These are phyloP conservation scores for Episyrphus balteatus DNA, from an alignment of 1,140 invertebrate genomes.

Conservation along the genomic window DNA sequence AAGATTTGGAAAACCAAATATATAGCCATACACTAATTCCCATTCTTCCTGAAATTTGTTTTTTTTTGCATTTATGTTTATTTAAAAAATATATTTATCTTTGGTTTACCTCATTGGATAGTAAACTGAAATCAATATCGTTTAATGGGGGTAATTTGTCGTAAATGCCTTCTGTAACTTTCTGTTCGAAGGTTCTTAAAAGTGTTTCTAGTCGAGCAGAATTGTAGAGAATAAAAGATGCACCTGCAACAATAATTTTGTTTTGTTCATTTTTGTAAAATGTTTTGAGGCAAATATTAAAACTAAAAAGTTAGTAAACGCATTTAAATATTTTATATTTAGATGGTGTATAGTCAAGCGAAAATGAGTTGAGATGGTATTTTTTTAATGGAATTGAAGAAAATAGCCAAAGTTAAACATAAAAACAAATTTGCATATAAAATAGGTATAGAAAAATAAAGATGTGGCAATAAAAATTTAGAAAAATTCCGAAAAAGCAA, in stretches of 20 bases:
- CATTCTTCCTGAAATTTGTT: constrained; percentile 51
- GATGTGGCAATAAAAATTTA: too few species aligned
- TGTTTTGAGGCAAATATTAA: not conserved
- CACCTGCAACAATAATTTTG: constrained; percentile 40
- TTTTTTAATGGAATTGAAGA: too few species aligned
- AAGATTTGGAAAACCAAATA: constrained; percentile 48
- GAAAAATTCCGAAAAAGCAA: too few species aligned
- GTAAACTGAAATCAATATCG: constrained; percentile 45
- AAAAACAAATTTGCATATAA: too few species aligned
- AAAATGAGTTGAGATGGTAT: too few species aligned
- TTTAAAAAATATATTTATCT: not conserved
- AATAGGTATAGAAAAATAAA: too few species aligned
- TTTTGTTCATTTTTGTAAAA: not conserved
- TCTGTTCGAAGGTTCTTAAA: constrained; percentile 45
- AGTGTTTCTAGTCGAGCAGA: constrained; percentile 52
- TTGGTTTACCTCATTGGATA: constrained; percentile 47
- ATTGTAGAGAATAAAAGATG: constrained; percentile 63
- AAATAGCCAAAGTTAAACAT: too few species aligned
- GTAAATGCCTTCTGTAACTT: constrained; percentile 41
- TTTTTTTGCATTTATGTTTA: too few species aligned
- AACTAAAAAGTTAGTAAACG: too few species aligned
- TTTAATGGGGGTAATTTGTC: constrained; percentile 42
- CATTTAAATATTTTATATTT: too few species aligned
- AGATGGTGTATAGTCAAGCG: too few species aligned
- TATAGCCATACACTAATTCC: constrained; percentile 53